phyloP scores from a whole-genome alignment of 2,797 vertebrate species.

The Eleutherodactylus coqui region DNA sequence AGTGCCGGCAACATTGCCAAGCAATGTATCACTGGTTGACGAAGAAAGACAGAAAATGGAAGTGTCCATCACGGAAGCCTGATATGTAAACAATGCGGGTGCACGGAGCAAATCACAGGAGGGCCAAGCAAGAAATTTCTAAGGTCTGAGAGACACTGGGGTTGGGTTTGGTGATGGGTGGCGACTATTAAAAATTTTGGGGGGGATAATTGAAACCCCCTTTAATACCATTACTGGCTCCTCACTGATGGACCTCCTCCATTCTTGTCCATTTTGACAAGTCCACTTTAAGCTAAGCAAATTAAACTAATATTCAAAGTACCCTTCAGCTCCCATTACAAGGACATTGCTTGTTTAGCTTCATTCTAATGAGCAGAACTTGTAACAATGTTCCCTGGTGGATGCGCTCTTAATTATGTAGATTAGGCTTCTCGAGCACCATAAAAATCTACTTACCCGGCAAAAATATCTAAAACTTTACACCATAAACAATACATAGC shows the following conservation, averaged over 20 bases:
- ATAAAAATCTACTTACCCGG: constrained; percentile 6
- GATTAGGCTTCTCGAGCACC: constrained; percentile 25
- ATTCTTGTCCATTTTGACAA: background rate
- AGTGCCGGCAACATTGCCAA: no score
- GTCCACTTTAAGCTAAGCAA: background rate
- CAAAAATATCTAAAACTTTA: background rate
- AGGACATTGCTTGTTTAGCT: constrained; percentile 10
- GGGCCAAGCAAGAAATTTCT: no score
- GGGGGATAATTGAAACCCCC: no score
- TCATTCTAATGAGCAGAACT: background rate
- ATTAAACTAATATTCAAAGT: constrained; percentile 5
- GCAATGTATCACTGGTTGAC: no score
- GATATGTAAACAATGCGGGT: no score
- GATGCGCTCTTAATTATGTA: constrained; percentile 32
- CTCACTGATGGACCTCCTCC: background rate
- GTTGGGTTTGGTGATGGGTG: no score
- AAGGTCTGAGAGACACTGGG: no score
- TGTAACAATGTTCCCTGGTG: constrained; percentile 28
- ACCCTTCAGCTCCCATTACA: constrained; percentile 26
- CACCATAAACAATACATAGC: background rate
- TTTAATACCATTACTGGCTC: no score
- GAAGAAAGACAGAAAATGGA: no score
- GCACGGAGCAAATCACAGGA: no score
- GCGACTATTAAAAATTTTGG: no score
- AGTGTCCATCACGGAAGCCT: no score